Evolutionary conservation across 2,888 invertebrate species (phyloP).

Genomic region (Napeogenes sylphis): DNA sequence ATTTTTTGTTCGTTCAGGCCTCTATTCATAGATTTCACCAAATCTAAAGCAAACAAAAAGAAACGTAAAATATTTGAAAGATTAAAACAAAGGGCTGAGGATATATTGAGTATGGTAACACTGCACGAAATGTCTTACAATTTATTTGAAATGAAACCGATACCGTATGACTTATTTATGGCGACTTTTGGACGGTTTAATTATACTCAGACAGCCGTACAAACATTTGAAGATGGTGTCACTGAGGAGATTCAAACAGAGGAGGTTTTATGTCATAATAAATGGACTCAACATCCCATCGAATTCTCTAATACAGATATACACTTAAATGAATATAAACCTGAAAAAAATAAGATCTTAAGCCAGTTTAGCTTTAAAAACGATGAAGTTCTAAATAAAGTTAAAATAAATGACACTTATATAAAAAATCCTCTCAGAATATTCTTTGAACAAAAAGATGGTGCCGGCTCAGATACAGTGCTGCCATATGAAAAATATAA

Average conservation of each 20-base stretch:
- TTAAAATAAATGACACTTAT: constrained; percentile 44
- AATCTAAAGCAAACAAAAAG: constrained; percentile 55
- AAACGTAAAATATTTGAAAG: constrained; percentile 50
- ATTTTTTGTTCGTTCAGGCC: constrained; percentile 48
- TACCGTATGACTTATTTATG: constrained; percentile 70
- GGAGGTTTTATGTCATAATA: constrained; percentile 45
- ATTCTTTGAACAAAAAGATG: constrained; percentile 68
- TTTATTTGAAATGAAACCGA: constrained; percentile 70
- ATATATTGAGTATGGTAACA: constrained; percentile 63
- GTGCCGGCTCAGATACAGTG: constrained; percentile 54
- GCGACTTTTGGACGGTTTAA: constrained; percentile 64
- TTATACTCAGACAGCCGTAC: constrained; percentile 59
- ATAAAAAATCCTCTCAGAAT: constrained; percentile 55
- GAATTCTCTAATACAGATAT: constrained; percentile 58
- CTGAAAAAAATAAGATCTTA: constrained; percentile 34
- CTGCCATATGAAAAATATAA: constrained; percentile 56
- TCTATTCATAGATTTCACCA: constrained; percentile 62
- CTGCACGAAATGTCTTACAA: constrained; percentile 66
- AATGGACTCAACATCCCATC: constrained; percentile 69
- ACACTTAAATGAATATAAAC: constrained; percentile 37
- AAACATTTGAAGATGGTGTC: constrained; percentile 69
- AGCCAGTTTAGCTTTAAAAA: constrained; percentile 44
- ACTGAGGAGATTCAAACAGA: constrained; percentile 65
- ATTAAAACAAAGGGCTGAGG: constrained; percentile 58
- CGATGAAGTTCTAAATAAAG: constrained; percentile 32